Base-by-base conservation (phyloP, 2,113 vertebrate species). In the Stomatorhinus ivindoensis region DNA sequence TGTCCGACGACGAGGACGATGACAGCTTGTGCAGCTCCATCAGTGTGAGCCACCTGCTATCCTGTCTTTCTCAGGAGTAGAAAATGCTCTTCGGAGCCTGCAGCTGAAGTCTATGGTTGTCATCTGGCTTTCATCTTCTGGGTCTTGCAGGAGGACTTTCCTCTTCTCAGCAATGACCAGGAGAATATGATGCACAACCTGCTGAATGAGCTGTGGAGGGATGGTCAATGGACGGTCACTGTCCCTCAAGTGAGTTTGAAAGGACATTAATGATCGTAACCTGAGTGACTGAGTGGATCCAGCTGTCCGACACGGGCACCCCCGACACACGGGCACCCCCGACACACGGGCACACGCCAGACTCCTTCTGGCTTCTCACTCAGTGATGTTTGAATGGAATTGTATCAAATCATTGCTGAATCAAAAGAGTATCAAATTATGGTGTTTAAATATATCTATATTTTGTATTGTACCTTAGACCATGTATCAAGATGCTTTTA, bases 151-250 rank as follows among this genome's bases (percentile, higher is more conserved):
- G 94, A 92, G 27, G 95, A 94, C 89, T 92, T 89, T 92, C 61
- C 90, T 93, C 61, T 89, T 86, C 84, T 94, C 93, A 89, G 39
- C 93, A 76, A 90, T 90, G 69, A 92, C 73, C 93, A 94, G n/a
- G 94, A 96, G 90, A 92, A 95, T 61, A 94, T 93, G 94, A 95
- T 95, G 92, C 95, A 95, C 89, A 95, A 94, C 91, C 91, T 96
- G 90, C 95, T 94, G 0, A 96, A 95, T 61, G 95, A 96, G 92
- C 95, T 96, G 95, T 96, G 96, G 96, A 87, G 94, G 0, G 92
- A 93, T 9, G 95, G 96, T 82, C 86, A 87, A 48, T 96, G 96
- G 96, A 69, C 90, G 87, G 95, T 95, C 90, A 93, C 90, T 89
- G 94, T 96, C 90, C 94, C 89, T 51, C 91, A 92, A 88, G 95